Percentiles rank a stretch among this genome's conserved stretches.
Conservation (phyloP, 2,797 vertebrate genomes). For the Manis crassicaudata region DNA sequence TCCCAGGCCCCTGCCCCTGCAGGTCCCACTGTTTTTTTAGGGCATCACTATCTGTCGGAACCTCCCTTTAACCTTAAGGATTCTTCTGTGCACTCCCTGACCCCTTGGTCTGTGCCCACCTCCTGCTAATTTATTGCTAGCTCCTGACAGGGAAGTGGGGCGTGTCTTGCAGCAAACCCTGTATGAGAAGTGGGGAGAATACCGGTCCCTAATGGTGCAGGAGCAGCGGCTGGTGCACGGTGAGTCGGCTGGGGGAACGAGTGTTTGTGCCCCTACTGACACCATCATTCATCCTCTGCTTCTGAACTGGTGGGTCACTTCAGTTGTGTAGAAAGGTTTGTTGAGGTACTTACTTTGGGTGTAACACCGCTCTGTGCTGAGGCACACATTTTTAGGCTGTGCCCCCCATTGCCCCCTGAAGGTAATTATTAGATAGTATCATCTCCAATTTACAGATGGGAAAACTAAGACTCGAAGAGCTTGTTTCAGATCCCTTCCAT, state of each 20-base stretch:
- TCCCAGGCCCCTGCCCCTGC: neutral
- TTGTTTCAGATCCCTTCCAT: neutral
- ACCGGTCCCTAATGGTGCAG: slow-evolving; percentile 95
- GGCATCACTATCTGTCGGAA: neutral
- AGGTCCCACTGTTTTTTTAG: neutral
- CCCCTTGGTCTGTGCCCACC: neutral
- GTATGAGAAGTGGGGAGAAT: slow-evolving; percentile 98
- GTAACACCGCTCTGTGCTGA: neutral
- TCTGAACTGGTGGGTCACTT: neutral
- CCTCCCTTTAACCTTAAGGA: neutral
- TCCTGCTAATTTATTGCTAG: neutral
- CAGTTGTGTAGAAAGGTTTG: neutral
- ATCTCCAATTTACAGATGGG: neutral
- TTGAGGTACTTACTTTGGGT: neutral
- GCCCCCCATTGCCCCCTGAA: neutral
- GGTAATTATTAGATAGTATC: neutral
- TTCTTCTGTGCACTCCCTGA: neutral
- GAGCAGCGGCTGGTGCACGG: slow-evolving; percentile 95
- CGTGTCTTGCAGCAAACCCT: slow-evolving; percentile 93
- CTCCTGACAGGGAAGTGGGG: slow-evolving; percentile 39
- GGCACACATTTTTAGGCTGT: neutral
- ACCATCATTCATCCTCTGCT: neutral
- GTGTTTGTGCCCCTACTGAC: fast-evolving
- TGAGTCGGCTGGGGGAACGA: slow-evolving; percentile 78
- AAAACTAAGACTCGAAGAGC: neutral